Base-by-base conservation (phyloP, 1,140 invertebrate genomes). In the Hylaeus anthracinus region DNA sequence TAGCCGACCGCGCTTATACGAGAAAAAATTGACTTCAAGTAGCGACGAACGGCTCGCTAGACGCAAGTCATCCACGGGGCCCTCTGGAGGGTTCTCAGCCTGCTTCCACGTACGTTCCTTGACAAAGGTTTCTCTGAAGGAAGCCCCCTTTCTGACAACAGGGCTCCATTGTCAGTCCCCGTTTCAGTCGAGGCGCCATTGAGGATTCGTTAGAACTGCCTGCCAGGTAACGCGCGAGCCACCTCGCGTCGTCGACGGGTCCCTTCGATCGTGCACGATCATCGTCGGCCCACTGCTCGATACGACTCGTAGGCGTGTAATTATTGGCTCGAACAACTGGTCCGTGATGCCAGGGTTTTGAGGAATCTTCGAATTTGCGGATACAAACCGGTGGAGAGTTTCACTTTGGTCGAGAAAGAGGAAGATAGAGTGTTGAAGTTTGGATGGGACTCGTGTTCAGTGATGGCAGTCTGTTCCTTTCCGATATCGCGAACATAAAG, bases 61-160 rank as follows among this genome's bases (percentile, higher is more conserved):
- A 71, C 86, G 90, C 90, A 91, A 91, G 90, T 91, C 90, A 91
- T 91, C 90, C 82, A 87, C 84, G 79, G 78, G 76, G 83, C 73
- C 84, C 87, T 89, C 82, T 70, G 4, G 82, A 86, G 85, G 84
- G 74, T 84, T 86, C 86, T 86, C 77, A 66, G 80, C 82, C 83
- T 74, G 81, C 70, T 88, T 90, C 85, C 86, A 73, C 85, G 81
- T 84, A 84, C 84, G 81, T 88, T 86, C 81, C 81, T 80, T 84
- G 86, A 89, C 87, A 87, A 86, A 90, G 88, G 87, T 87, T 85
- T 80, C 83, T 82, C 86, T 82, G 84, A 90, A 90, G 87, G 82
- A 89, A 90, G 86, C 83, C 71, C 84, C 81, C 84, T 85, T 83
- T 77, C 84, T 86, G 84, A 89, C 89, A 91, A 90, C 88, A 84